phyloP scores from a whole-genome alignment of 2,113 vertebrate genomes.

The Oreochromis spilurus region DNA sequence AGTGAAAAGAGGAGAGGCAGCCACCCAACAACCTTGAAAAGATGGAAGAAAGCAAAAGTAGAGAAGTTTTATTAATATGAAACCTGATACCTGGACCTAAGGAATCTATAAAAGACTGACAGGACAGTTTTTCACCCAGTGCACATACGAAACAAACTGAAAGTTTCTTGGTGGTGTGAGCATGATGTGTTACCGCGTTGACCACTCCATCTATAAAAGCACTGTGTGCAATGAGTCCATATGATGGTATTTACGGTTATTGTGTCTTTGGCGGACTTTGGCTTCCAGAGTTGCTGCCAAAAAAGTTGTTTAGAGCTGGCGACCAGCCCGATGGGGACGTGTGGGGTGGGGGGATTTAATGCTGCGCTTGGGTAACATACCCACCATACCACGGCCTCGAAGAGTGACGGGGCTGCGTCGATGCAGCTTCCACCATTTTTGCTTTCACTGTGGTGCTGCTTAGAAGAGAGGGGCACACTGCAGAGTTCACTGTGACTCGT shows the following conservation, averaged over 20 bases:
- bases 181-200: neutral
- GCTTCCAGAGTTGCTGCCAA: neutral
- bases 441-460: neutral
- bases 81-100: conserved; percentile 31
- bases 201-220: neutral
- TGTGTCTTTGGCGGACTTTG: neutral
- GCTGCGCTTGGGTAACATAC: neutral
- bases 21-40: conserved; percentile 64
- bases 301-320: neutral
- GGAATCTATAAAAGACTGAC: conserved; percentile 6
- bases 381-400: neutral
- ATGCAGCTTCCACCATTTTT: neutral
- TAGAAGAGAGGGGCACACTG: accelerated
- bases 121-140: neutral
- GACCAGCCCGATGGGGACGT: neutral
- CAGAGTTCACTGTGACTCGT: neutral
- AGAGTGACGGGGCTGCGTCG: accelerated
- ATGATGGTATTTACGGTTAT: neutral
- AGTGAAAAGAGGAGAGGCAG: conserved; percentile 54
- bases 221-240: neutral
- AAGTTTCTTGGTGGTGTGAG: neutral
- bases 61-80: conserved; percentile 40
- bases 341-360: accelerated
- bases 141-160: neutral
- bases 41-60: conserved; percentile 50